phyloP scores from a whole-genome alignment of 2,797 vertebrate species.

The Lepus oiostolus region DNA sequence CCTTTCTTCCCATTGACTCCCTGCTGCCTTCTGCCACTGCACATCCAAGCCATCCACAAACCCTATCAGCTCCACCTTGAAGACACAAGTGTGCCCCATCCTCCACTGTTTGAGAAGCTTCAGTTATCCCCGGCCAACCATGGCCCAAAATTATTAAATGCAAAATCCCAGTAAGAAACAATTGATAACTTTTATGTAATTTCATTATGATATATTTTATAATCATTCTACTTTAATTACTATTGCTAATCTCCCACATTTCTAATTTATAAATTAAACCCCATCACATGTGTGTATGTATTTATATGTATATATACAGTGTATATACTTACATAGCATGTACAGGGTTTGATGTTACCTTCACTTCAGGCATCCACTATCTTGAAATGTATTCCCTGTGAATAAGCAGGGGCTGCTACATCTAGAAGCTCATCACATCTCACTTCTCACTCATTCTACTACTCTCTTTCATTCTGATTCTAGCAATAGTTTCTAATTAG shows the following conservation, averaged over 20 bases:
- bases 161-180: too few relatives aligned
- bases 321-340: background rate
- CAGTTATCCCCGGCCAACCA: background rate
- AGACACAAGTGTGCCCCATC: background rate
- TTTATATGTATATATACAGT: background rate
- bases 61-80: background rate
- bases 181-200: background rate
- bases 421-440: background rate
- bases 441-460: background rate
- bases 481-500: background rate
- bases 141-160: too few relatives aligned
- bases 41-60: background rate
- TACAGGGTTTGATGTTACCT: too few relatives aligned
- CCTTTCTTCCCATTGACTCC: background rate
- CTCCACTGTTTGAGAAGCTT: background rate
- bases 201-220: background rate
- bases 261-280: background rate
- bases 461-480: background rate
- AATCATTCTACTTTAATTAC: background rate
- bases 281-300: too few relatives aligned
- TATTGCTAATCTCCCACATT: background rate
- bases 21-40: background rate
- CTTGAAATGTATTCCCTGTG: background rate
- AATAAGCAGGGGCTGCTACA: background rate
- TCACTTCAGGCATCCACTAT: background rate